Evolutionary conservation across 2,113 vertebrate genomes (phyloP).

Genomic region (Hirundichthys speculiger): DNA sequence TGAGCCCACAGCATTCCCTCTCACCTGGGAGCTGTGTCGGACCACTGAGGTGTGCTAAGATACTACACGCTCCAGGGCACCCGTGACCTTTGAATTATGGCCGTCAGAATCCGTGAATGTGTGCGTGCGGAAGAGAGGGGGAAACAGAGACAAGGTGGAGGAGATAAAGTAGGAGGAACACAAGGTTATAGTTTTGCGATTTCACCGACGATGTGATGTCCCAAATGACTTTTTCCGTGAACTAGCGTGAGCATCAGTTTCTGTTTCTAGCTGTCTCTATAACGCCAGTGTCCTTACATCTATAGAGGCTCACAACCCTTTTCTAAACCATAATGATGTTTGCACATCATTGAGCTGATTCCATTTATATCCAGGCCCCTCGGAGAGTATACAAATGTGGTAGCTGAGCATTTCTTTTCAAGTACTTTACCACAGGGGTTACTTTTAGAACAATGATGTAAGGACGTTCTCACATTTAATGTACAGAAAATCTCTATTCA

Average conservation of each 20-base stretch:
- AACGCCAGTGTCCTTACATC: constrained; percentile 44
- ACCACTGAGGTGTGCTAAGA: constrained; percentile 74
- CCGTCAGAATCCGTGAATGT: constrained; percentile 36
- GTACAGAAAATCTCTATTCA: constrained; percentile 17
- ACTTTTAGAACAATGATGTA: constrained; percentile 44
- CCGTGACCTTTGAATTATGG: constrained; percentile 71
- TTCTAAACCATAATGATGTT: constrained; percentile 47
- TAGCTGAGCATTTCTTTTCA: constrained; percentile 49
- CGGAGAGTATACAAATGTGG: constrained; percentile 33
- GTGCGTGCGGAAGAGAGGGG: constrained; percentile 4
- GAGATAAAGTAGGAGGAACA: constrained; percentile 25
- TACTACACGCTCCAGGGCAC: constrained; percentile 66
- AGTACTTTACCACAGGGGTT: constrained; percentile 40
- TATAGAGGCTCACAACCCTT: constrained; percentile 33
- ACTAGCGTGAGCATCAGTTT: constrained; percentile 48
- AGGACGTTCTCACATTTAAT: constrained; percentile 22
- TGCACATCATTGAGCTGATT: constrained; percentile 29
- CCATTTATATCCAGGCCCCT: constrained; percentile 54
- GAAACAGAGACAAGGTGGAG: constrained; percentile 29
- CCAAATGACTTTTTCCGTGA: constrained; percentile 50
- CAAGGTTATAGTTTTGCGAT: constrained; percentile 47
- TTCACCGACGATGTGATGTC: constrained; percentile 58
- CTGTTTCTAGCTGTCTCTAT: constrained; percentile 48
- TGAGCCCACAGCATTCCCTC: constrained; percentile 69
- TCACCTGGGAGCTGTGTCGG: constrained; percentile 74